Evolutionary conservation across 2,888 invertebrate species (phyloP).

Genomic region (Cheilosia vulpina): DNA sequence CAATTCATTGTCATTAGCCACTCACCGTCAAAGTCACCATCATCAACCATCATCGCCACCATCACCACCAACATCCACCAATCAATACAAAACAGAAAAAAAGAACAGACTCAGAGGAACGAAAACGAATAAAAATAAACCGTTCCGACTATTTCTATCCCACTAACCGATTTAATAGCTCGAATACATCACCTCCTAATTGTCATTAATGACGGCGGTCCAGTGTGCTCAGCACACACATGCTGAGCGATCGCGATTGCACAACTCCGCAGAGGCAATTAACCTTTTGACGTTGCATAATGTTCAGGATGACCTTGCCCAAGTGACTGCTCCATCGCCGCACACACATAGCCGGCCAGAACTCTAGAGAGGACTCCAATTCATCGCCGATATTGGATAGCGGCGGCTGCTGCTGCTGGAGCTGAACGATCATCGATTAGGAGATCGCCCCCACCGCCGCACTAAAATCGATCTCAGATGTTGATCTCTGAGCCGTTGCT

Average conservation of each 20-base stretch:
- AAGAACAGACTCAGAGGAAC: too few relatives aligned
- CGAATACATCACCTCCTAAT: slow-evolving; percentile 73
- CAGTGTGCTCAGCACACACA: slow-evolving; percentile 18
- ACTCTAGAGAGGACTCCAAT: slow-evolving; percentile 49
- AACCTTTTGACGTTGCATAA: slow-evolving; percentile 74
- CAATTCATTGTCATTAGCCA: slow-evolving; percentile 40
- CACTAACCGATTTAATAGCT: slow-evolving; percentile 69
- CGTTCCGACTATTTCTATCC: slow-evolving; percentile 39
- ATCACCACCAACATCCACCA: not conserved
- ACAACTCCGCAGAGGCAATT: slow-evolving; percentile 65
- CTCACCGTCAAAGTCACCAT: not conserved
- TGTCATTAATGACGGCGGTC: slow-evolving; percentile 71
- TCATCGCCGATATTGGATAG: slow-evolving; percentile 19
- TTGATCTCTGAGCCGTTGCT: slow-evolving; percentile 48
- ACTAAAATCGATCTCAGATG: slow-evolving; percentile 67
- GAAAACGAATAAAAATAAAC: not conserved
- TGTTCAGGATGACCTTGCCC: slow-evolving; percentile 68
- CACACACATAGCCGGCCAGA: slow-evolving; percentile 32
- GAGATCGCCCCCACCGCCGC: slow-evolving; percentile 13
- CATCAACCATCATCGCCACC: too few relatives aligned
- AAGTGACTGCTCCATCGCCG: slow-evolving; percentile 49
- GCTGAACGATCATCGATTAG: slow-evolving; percentile 56
- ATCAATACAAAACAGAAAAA: not conserved
- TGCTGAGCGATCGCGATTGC: slow-evolving; percentile 35
- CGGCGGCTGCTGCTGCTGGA: slow-evolving; percentile 17